Conservation (phyloP, 1,140 invertebrate species). For the Sitophilus oryzae region DNA sequence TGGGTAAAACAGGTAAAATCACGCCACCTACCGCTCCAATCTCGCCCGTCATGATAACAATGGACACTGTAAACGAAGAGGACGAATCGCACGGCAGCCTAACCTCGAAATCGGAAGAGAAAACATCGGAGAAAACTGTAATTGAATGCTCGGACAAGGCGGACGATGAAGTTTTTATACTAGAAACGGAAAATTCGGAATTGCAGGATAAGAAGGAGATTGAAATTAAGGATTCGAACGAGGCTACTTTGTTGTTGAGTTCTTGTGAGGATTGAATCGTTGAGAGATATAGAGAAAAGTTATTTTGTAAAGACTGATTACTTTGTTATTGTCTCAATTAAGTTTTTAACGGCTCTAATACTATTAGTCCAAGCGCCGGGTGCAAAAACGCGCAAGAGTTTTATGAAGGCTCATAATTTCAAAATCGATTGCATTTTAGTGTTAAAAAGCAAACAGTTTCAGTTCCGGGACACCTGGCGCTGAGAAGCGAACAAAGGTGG, state of each 20-base stretch:
- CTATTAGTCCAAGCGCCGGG: no score
- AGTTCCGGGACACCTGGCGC: no score
- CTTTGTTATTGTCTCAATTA: not conserved
- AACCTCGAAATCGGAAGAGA: constrained; percentile 40
- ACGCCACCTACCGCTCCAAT: constrained; percentile 41
- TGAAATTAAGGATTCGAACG: constrained; percentile 23
- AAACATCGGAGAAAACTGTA: constrained; percentile 42
- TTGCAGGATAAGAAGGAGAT: constrained; percentile 20
- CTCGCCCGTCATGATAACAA: constrained; percentile 31
- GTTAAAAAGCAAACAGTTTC: no score
- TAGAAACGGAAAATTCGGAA: constrained; percentile 21
- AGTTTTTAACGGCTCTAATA: no score
- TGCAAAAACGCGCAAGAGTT: no score
- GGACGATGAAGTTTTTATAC: constrained; percentile 33
- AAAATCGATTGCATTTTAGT: no score
- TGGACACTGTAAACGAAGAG: constrained; percentile 40
- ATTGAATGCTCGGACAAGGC: constrained; percentile 39
- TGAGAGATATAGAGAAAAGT: not conserved
- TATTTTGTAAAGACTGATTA: not conserved
- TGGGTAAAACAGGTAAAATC: constrained; percentile 64
- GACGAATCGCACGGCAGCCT: constrained; percentile 39
- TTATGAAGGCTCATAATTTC: no score
- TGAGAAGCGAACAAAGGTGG: no score
- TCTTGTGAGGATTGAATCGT: constrained; percentile 21
- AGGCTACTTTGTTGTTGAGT: constrained; percentile 25